Base-by-base conservation (phyloP, 2,888 invertebrate species). In the Scotopteryx bipunctaria region DNA sequence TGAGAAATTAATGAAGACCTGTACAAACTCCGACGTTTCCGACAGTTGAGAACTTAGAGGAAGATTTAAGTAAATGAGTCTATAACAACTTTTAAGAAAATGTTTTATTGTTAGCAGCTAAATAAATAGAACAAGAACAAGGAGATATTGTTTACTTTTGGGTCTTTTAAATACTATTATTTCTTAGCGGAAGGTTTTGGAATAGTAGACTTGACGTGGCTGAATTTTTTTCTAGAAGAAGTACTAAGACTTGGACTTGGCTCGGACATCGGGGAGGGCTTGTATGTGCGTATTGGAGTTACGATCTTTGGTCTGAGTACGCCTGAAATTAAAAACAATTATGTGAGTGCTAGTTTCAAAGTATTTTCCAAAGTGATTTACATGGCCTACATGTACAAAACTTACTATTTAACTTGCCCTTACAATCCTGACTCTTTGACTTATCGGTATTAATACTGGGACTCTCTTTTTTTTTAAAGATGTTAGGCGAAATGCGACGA, bases 141-240 rank as follows among this genome's bases (percentile, higher is more conserved):
- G n/a, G n/a, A n/a, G n/a, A n/a, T n/a, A n/a, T n/a, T n/a, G 38
- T 27, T 38, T 32, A 8, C 14, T n/a, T 6, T 25, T 4, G 27
- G 9, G 27, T 27, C 27, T 27, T 6, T 9, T 23, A 27, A 3
- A 3, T 33, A 8, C 64, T 63, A 78, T 61, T 87, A 78, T 65
- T 84, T 84, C 60, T 78, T 86, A 1, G 66, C 55, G 4, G 63
- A 14, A 9, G 6, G 81, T 62, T 81, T 75, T 1, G 90, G 90
- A 66, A 90, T 89, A 13, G 90, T 88, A 2, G 90, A 89, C 58
- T 89, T 89, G 5, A 89, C 61, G 36, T 88, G 86, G 50, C 83
- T 85, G 55, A 65, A 88, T 59, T 85, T 89, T 56, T 81, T 87
- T 52, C 67, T 83, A 1, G 79, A 70, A 1, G 76, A 67, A 21